Evolutionary conservation across 1,140 invertebrate genomes (phyloP), one percentile per base, ranked within the genome.

Genomic region (Oryctes rhinoceros): DNA sequence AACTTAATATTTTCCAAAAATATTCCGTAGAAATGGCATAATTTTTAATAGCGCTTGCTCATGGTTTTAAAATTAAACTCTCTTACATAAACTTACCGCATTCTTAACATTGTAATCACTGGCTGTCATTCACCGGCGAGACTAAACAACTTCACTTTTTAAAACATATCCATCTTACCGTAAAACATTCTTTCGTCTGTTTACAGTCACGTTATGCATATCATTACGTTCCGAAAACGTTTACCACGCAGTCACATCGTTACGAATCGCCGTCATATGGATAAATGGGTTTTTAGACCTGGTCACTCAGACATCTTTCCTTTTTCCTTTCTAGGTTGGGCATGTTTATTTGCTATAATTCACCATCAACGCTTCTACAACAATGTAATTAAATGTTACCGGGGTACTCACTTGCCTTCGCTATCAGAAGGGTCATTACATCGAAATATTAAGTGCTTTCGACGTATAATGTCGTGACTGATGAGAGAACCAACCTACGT

Each of bases 241-340:
- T 59, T 18, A 59, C 15, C 6, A n/a, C 3, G 3, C 53, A 18
- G 11, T 18, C 15, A 18, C n/a, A 59, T 44, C 53, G 15, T 18
- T 3, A 59, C 53, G 53, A 59, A 59, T 18, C 15, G n/a, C 15
- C 15, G 5, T 15, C 6, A 7, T 18, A 7, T 18, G 5, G 18
- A 59, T 59, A 59, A 59, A 59, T 18, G 53, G n/a, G 53, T 18
- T 59, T 59, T 59, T 59, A 59, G 53, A 59, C 53, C 53, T 18
- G 53, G 53, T 59, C 53, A 59, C 53, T 59, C 53, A 59, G 53
- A 59, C 53, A 59, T 15, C 7, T 59, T 59, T n/a, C 53, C 0
- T 15, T 18, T 59, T 59, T 53, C n/a, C 3, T 53, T 59, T 59
- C 15, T 59, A 6, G 1, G 5, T 59, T 59, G n/a, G 15, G n/a